Evolutionary conservation across 2,888 invertebrate species (phyloP).

Genomic region (Drosophila testacea): DNA sequence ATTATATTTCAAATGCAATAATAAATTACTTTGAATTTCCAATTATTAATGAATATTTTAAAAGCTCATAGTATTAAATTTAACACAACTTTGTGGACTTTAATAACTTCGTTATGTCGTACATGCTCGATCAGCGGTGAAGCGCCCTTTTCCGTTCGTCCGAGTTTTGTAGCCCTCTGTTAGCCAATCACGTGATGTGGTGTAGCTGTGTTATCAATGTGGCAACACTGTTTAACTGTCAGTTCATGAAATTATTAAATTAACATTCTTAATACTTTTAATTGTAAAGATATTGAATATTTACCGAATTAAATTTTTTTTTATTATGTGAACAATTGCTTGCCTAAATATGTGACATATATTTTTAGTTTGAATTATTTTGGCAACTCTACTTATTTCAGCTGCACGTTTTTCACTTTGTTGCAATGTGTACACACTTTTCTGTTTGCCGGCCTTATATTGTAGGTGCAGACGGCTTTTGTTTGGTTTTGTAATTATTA

Average conservation of each 20-base stretch:
- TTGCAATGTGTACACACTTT: conserved; percentile 51
- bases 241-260: conserved; percentile 11
- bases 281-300: background rate
- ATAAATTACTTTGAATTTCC: background rate
- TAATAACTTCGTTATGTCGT: conserved; percentile 7
- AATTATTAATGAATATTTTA: background rate
- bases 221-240: conserved; percentile 52
- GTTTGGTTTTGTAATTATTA: conserved; percentile 5
- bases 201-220: conserved; percentile 45
- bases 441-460: conserved; percentile 39
- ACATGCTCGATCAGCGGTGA: conserved; percentile 42
- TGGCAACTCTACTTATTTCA: conserved; percentile 42
- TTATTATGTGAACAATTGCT: background rate
- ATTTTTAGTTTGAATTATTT: background rate
- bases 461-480: conserved; percentile 11
- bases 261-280: background rate
- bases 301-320: background rate
- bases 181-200: conserved; percentile 58
- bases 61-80: background rate
- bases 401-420: conserved; percentile 1
- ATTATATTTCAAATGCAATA: background rate
- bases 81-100: background rate
- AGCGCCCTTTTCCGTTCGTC: conserved; percentile 67
- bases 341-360: background rate
- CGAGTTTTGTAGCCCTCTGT: conserved; percentile 63